Conservation (phyloP, 2,888 invertebrate species). For the Eupsilia transversa region DNA sequence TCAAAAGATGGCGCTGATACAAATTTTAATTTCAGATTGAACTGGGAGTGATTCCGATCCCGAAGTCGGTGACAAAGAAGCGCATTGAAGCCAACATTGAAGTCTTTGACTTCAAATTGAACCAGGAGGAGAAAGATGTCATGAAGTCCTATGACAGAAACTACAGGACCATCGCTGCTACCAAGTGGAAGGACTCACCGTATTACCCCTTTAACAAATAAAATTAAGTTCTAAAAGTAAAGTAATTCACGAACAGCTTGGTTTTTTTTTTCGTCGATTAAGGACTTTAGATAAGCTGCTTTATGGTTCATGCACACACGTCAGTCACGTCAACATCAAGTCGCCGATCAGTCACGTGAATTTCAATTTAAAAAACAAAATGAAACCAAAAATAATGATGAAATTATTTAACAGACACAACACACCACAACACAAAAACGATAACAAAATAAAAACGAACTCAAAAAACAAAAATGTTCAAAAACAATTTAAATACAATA, state of each 20-base stretch:
- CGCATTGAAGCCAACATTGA: constrained; percentile 79
- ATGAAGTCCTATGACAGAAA: constrained; percentile 75
- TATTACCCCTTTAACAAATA: constrained; percentile 76
- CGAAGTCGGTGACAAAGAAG: constrained; percentile 77
- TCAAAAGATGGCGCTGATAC: constrained; percentile 31
- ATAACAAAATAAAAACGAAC: too few species aligned
- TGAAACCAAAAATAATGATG: too few species aligned
- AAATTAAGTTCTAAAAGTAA: constrained; percentile 1
- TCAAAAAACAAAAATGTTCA: too few species aligned
- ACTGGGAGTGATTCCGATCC: constrained; percentile 82
- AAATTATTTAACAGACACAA: too few species aligned
- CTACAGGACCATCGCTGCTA: constrained; percentile 73
- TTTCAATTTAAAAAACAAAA: too few species aligned
- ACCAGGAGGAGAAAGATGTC: constrained; percentile 70
- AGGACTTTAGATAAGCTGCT: not conserved
- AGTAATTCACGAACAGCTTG: not conserved
- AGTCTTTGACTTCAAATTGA: constrained; percentile 81
- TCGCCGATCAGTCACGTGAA: too few species aligned
- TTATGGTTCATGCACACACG: too few species aligned
- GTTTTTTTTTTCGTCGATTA: not conserved
- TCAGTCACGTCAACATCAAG: too few species aligned
- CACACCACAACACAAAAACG: too few species aligned
- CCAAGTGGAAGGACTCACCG: constrained; percentile 72
- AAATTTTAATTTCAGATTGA: constrained; percentile 75
- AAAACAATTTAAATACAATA: too few species aligned